phyloP scores from a whole-genome alignment of 2,797 vertebrate genomes.

The Parambassis ranga region DNA sequence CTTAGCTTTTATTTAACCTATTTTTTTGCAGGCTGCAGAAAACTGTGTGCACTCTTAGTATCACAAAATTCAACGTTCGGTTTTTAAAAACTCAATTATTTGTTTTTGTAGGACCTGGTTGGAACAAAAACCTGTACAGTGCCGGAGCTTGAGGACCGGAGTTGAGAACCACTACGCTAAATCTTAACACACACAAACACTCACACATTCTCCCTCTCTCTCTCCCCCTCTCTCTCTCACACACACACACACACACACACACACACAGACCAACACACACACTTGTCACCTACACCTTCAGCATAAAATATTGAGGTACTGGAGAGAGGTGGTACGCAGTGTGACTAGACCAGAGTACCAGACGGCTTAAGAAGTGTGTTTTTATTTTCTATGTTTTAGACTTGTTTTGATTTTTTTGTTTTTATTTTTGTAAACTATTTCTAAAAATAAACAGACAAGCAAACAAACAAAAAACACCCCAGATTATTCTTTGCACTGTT shows the following conservation, averaged over 20 bases:
- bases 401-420: constrained; percentile 65
- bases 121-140: constrained; percentile 90
- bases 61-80: constrained; percentile 70
- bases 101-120: constrained; percentile 91
- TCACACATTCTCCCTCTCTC: too few relatives aligned
- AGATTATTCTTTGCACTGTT: constrained; percentile 85
- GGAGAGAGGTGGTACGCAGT: constrained; percentile 77
- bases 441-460: constrained; percentile 76
- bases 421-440: constrained; percentile 82
- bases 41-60: constrained; percentile 81
- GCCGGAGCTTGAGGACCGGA: constrained; percentile 88
- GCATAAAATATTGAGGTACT: constrained; percentile 80
- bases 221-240: too few relatives aligned
- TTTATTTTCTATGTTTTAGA: constrained; percentile 73
- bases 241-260: constrained; percentile 31
- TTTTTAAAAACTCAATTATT: constrained; percentile 86
- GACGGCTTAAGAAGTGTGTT: constrained; percentile 78
- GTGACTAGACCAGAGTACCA: constrained; percentile 79
- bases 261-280: constrained; percentile 37
- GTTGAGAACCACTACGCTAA: constrained; percentile 88
- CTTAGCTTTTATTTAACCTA: constrained; percentile 66
- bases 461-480: constrained; percentile 77
- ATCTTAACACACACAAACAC: constrained; percentile 64
- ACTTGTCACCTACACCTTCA: constrained; percentile 58
- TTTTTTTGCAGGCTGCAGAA: constrained; percentile 78